These are phyloP conservation scores for Dipodomys merriami DNA, from an alignment of 2,113 vertebrate genomes.

Conservation along the genomic window DNA sequence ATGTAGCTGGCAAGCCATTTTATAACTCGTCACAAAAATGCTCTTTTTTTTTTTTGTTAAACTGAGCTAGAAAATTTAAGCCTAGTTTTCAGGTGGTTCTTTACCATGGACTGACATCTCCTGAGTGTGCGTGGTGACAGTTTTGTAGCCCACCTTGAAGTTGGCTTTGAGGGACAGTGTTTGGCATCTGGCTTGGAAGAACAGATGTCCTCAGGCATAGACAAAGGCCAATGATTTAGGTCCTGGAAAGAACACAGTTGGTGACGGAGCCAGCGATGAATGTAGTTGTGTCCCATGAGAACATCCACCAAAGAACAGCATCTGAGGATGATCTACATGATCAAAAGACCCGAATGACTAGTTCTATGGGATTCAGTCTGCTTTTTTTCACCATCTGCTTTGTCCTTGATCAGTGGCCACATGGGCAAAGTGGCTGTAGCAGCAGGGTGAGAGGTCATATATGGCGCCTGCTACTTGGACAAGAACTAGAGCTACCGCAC, in stretches of 20 bases:
- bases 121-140: not conserved
- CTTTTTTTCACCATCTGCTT: not conserved
- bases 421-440: not conserved
- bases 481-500: not conserved
- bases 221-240: not conserved
- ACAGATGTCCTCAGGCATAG: not conserved
- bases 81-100: not conserved
- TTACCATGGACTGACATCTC: not conserved
- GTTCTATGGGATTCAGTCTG: not conserved
- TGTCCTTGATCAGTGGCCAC: not conserved
- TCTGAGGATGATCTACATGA: not conserved
- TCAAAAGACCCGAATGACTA: not conserved
- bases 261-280: not conserved
- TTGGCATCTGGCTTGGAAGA: not conserved
- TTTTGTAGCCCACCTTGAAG: no score
- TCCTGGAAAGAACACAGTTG: not conserved
- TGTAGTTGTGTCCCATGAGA: not conserved
- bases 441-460: not conserved
- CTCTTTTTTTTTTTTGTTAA: conserved; percentile 10
- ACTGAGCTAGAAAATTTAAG: not conserved
- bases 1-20: conserved; percentile 43
- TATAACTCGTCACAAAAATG: conserved; percentile 38
- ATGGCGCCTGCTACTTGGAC: not conserved
- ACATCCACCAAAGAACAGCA: not conserved
- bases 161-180: not conserved